phyloP scores from a whole-genome alignment of 2,113 vertebrate species.

The Limnothrissa miodon region DNA sequence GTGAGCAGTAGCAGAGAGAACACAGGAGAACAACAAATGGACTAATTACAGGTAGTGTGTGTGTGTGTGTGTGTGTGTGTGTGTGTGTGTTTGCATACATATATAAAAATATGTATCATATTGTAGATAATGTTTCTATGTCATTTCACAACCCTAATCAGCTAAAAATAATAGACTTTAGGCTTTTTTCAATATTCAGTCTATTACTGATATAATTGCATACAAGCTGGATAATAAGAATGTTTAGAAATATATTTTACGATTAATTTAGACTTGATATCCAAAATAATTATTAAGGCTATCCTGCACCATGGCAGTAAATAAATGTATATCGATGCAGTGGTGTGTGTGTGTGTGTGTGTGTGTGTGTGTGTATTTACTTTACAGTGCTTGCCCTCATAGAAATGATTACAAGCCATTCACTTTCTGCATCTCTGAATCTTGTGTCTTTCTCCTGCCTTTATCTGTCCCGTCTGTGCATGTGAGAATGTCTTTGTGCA shows the following conservation, averaged over 20 bases:
- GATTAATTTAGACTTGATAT: neutral
- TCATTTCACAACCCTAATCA: neutral
- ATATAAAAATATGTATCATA: neutral
- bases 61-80: neutral
- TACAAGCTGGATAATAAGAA: too few species aligned
- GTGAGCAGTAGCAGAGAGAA: neutral
- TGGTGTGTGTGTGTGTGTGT: neutral
- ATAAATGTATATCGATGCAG: neutral
- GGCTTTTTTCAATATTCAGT: too few species aligned
- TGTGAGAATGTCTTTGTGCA: slow-evolving; percentile 33
- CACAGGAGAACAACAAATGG: neutral
- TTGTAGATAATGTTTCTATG: neutral
- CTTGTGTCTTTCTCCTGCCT: slow-evolving; percentile 9
- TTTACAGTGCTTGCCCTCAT: neutral
- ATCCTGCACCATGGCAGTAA: neutral
- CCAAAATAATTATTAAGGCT: neutral
- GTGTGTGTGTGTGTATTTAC: neutral
- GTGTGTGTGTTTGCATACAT: neutral
- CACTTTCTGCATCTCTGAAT: neutral
- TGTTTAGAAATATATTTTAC: neutral
- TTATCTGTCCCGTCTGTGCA: slow-evolving; percentile 26
- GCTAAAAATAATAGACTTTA: neutral
- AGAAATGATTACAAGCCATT: neutral
- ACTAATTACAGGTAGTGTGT: neutral
- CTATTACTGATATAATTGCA: too few species aligned